Percentiles rank a stretch among this genome's conserved stretches.
These are phyloP conservation scores for Apolygus lucorum DNA, from an alignment of 1,140 invertebrate species.

Conservation along the genomic window DNA sequence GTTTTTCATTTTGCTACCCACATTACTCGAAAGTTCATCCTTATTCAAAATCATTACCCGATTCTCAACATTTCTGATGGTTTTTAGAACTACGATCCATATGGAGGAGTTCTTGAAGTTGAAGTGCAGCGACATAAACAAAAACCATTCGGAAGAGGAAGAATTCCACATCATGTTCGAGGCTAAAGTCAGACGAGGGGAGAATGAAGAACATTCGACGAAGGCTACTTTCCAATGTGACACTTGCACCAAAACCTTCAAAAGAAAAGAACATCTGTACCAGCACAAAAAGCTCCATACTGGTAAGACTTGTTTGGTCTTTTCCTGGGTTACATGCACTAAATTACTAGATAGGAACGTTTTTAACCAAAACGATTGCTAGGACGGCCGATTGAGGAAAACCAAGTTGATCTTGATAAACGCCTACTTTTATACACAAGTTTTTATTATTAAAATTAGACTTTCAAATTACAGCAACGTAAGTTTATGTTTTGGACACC, in stretches of 20 bases:
- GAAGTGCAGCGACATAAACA: slow-evolving; percentile 30
- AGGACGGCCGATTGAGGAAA: too few relatives aligned
- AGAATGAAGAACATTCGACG: slow-evolving; percentile 12
- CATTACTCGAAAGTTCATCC: not conserved
- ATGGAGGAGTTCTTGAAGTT: slow-evolving; percentile 36
- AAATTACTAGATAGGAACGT: too few relatives aligned
- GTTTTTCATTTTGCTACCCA: not conserved
- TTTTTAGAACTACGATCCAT: slow-evolving; percentile 32
- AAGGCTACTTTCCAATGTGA: slow-evolving; percentile 40
- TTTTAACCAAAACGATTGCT: too few relatives aligned
- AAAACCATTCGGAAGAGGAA: slow-evolving; percentile 13
- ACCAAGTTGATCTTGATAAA: too few relatives aligned
- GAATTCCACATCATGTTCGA: slow-evolving; percentile 1
- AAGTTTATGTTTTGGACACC: too few relatives aligned
- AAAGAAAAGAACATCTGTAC: slow-evolving; percentile 52
- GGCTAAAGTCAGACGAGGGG: not conserved
- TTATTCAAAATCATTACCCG: slow-evolving; percentile 5
- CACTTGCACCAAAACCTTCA: slow-evolving; percentile 49
- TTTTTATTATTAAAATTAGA: too few relatives aligned
- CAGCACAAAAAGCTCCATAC: slow-evolving; percentile 62
- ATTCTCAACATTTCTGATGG: too few relatives aligned
- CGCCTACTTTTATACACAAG: too few relatives aligned
- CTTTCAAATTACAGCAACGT: too few relatives aligned
- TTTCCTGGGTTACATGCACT: too few relatives aligned
- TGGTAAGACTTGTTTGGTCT: slow-evolving; percentile 25